A percentile compares a stretch with the other conserved stretches of the same genome.
Evolutionary conservation across 2,888 invertebrate species (phyloP).

Genomic region (Coecobrya sp.): DNA sequence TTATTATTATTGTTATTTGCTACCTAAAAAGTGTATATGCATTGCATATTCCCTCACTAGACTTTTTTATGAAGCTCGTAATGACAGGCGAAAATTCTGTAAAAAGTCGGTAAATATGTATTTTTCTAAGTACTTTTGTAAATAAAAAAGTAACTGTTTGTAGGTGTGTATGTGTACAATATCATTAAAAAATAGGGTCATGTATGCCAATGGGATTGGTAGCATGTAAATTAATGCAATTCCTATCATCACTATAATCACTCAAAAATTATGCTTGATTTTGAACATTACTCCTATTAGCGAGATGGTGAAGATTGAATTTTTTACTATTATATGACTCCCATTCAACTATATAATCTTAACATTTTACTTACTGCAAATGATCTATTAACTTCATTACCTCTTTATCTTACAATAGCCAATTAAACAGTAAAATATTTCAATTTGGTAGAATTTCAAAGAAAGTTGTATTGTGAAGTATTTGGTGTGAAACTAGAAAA

Average conservation of each 20-base stretch:
- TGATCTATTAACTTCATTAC: constrained; percentile 67
- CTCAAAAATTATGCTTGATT: constrained; percentile 23
- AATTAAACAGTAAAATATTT: constrained; percentile 66
- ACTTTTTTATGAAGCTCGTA: constrained; percentile 24
- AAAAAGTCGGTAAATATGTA: not conserved
- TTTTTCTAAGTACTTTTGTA: not conserved
- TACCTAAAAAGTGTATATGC: constrained; percentile 20
- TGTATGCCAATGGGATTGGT: constrained; percentile 4
- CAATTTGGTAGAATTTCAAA: constrained; percentile 57
- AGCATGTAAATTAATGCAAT: constrained; percentile 70
- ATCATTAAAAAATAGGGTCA: constrained; percentile 68
- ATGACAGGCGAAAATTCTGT: constrained; percentile 20
- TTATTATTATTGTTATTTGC: constrained; percentile 46
- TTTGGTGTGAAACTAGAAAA: not conserved
- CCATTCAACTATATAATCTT: not conserved
- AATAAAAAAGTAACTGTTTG: constrained; percentile 9
- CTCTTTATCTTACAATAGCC: constrained; percentile 58
- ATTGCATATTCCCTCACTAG: not conserved
- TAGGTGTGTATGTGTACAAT: not conserved
- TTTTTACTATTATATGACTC: not conserved
- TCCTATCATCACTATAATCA: constrained; percentile 62
- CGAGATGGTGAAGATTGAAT: too few relatives aligned
- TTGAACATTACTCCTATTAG: constrained; percentile 26
- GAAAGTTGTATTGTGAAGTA: not conserved
- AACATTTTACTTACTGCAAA: constrained; percentile 16